phyloP scores from a whole-genome alignment of 2,888 invertebrate species.

The Phyllotreta cruciferae region DNA sequence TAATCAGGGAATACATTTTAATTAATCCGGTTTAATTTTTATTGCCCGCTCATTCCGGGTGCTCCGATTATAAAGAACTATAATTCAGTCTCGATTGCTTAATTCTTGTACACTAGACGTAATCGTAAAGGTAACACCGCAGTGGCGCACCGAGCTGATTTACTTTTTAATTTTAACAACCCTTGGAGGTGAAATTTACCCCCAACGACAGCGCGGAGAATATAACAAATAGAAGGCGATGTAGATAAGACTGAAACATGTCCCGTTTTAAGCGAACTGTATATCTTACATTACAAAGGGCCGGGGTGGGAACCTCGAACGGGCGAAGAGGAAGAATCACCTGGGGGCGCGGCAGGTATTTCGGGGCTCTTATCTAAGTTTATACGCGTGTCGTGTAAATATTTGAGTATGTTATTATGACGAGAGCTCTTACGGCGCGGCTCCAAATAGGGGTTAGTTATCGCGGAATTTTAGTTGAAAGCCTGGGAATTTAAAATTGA shows the following conservation, averaged over 20 bases:
- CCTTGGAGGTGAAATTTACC: slow-evolving; percentile 6
- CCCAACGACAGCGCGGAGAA: slow-evolving; percentile 13
- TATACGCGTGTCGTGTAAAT: slow-evolving; percentile 17
- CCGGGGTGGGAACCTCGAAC: slow-evolving; percentile 7
- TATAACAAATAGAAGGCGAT: slow-evolving; percentile 21
- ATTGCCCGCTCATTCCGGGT: not conserved
- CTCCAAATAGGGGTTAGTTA: too few species aligned
- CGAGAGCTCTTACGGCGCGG: too few species aligned
- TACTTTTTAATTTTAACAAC: not conserved
- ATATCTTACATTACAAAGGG: slow-evolving; percentile 17
- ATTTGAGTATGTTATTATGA: slow-evolving; percentile 16
- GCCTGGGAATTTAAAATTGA: too few species aligned
- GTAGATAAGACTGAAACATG: slow-evolving; percentile 21
- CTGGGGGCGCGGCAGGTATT: slow-evolving; percentile 20
- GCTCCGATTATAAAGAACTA: slow-evolving; percentile 9
- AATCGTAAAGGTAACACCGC: not conserved
- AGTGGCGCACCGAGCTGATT: not conserved
- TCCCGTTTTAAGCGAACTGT: slow-evolving; percentile 18
- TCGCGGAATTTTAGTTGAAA: too few species aligned
- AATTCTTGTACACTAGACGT: not conserved
- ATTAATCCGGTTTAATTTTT: slow-evolving; percentile 3
- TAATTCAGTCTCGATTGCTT: slow-evolving; percentile 8
- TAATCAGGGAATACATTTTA: not conserved
- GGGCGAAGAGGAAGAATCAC: slow-evolving; percentile 13
- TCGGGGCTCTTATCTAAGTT: slow-evolving; percentile 11